Percentiles rank a stretch among this genome's conserved stretches.
phyloP scores from a whole-genome alignment of 2,888 invertebrate genomes.

The Trachelus troglodyta region DNA sequence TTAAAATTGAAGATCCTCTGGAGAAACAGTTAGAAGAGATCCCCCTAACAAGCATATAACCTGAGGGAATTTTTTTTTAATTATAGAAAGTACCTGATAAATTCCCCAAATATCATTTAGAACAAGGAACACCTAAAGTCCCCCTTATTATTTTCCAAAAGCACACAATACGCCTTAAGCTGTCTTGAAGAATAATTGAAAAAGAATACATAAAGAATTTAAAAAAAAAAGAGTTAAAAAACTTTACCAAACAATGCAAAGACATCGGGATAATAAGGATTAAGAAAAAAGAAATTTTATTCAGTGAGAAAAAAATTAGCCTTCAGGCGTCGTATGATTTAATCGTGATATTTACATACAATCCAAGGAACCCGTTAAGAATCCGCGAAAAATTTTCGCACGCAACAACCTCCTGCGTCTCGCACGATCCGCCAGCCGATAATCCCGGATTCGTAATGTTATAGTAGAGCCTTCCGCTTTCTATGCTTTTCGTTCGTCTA shows the following conservation, averaged over 20 bases:
- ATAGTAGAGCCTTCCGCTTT: background rate
- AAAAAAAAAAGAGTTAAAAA: no score
- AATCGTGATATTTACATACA: constrained; percentile 33
- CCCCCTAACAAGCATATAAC: background rate
- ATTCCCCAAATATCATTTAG: background rate
- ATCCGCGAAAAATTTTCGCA: constrained; percentile 29
- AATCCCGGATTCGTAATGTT: background rate
- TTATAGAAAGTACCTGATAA: background rate
- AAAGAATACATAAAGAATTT: background rate
- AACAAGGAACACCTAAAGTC: background rate
- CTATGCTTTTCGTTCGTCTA: background rate
- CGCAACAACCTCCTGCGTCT: background rate
- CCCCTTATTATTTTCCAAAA: background rate
- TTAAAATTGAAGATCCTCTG: background rate
- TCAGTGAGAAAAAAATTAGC: background rate
- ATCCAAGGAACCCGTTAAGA: constrained; percentile 31
- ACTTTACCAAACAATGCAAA: no score
- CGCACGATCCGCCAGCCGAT: background rate
- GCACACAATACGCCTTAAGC: background rate
- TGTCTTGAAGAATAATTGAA: background rate
- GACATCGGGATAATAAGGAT: background rate
- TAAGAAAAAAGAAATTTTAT: background rate
- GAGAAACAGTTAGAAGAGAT: background rate
- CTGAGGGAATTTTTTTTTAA: background rate
- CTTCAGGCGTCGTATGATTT: background rate